Conservation (phyloP, 2,888 invertebrate species). For the Standfussiana lucernea region DNA sequence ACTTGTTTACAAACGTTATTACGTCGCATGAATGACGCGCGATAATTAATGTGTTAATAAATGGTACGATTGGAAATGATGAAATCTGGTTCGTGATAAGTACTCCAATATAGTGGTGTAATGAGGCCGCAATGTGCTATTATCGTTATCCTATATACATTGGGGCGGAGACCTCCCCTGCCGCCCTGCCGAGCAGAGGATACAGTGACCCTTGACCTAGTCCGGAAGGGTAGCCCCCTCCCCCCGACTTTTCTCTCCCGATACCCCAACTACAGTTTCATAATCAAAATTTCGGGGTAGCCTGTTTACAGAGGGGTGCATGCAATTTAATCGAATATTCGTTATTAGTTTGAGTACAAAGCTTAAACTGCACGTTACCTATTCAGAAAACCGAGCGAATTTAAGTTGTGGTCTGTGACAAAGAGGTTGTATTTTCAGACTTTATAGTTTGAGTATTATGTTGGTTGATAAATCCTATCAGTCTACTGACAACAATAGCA, state of each 20-base stretch:
- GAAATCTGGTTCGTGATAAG: conserved; percentile 73
- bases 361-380: not conserved
- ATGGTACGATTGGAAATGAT: conserved; percentile 59
- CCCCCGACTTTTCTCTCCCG: conserved; percentile 68
- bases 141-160: conserved; percentile 81
- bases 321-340: conserved; percentile 41
- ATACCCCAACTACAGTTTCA: conserved; percentile 71
- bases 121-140: conserved; percentile 79
- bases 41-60: conserved; percentile 57
- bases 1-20: conserved; percentile 70
- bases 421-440: conserved; percentile 5
- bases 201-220: conserved; percentile 83
- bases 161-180: conserved; percentile 69
- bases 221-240: conserved; percentile 70
- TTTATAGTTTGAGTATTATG: not conserved
- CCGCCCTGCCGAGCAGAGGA: conserved; percentile 69
- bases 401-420: not conserved
- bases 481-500: not conserved
- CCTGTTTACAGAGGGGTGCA: conserved; percentile 23
- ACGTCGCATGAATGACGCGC: conserved; percentile 61
- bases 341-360: conserved; percentile 23
- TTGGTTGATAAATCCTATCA: not conserved
- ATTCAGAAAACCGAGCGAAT: not conserved
- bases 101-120: conserved; percentile 77
- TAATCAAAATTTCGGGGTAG: conserved; percentile 60